Conservation (phyloP, 2,888 invertebrate genomes). For the Ligdia adustata region DNA sequence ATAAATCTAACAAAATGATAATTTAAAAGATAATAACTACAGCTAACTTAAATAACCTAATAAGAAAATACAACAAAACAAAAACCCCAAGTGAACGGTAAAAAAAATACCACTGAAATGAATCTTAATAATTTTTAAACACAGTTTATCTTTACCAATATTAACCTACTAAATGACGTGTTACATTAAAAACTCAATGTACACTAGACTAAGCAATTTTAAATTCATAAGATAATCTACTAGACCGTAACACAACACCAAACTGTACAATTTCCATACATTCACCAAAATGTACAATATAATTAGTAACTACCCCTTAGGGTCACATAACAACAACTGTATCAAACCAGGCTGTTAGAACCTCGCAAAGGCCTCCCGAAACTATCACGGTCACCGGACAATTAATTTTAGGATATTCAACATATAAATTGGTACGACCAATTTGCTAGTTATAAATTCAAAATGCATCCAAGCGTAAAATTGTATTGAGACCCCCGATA, state of each 20-base stretch:
- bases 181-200: too few species aligned
- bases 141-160: too few species aligned
- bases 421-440: slow-evolving; percentile 77
- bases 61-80: too few species aligned
- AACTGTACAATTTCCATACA: slow-evolving; percentile 1
- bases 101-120: too few species aligned
- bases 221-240: neutral
- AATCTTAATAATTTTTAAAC: too few species aligned
- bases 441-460: slow-evolving; percentile 83
- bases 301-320: slow-evolving; percentile 20
- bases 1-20: too few species aligned
- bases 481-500: slow-evolving; percentile 73
- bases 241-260: neutral
- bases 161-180: too few species aligned
- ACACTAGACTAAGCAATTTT: too few species aligned
- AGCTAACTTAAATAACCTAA: too few species aligned
- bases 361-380: slow-evolving; percentile 36
- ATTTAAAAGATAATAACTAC: too few species aligned
- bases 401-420: slow-evolving; percentile 79
- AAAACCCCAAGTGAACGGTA: too few species aligned
- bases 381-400: slow-evolving; percentile 63
- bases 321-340: slow-evolving; percentile 25
- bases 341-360: slow-evolving; percentile 28
- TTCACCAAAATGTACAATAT: slow-evolving; percentile 7
- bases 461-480: slow-evolving; percentile 80